These are phyloP conservation scores for Sebastiscus tertius DNA, from an alignment of 2,797 vertebrate species.

Conservation along the genomic window DNA sequence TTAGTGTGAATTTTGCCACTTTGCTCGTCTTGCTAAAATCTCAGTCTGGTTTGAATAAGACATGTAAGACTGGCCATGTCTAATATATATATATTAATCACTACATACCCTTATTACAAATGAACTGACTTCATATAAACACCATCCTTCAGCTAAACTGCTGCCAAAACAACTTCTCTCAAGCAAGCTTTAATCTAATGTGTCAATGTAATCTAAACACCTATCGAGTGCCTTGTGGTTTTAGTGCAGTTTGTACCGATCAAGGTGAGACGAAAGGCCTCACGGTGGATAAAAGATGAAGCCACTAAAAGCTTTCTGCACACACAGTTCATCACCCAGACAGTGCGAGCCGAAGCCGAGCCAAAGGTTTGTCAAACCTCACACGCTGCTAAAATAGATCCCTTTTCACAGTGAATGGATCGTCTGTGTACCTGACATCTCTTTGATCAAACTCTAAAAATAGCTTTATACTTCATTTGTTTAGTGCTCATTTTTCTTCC, in stretches of 20 bases:
- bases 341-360: slow-evolving; percentile 44
- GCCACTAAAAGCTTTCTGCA: slow-evolving; percentile 56
- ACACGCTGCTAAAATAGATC: slow-evolving; percentile 49
- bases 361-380: slow-evolving; percentile 49
- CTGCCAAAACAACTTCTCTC: not conserved
- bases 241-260: slow-evolving; percentile 33
- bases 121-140: not conserved
- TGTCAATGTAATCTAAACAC: slow-evolving; percentile 4
- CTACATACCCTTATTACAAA: not conserved
- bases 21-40: slow-evolving; percentile 11
- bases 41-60: slow-evolving; percentile 1
- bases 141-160: not conserved
- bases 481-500: slow-evolving; percentile 7
- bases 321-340: slow-evolving; percentile 47
- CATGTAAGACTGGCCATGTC: not conserved
- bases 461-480: slow-evolving; percentile 24
- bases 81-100: not conserved
- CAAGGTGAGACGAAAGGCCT: slow-evolving; percentile 36
- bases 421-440: slow-evolving; percentile 8
- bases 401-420: slow-evolving; percentile 27
- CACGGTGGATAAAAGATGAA: slow-evolving; percentile 51
- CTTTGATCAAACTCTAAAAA: slow-evolving; percentile 46
- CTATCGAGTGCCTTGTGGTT: not conserved
- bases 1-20: not conserved
- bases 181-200: not conserved